Conservation (phyloP, 2,113 vertebrate genomes). For the Solenodon paradoxus region DNA sequence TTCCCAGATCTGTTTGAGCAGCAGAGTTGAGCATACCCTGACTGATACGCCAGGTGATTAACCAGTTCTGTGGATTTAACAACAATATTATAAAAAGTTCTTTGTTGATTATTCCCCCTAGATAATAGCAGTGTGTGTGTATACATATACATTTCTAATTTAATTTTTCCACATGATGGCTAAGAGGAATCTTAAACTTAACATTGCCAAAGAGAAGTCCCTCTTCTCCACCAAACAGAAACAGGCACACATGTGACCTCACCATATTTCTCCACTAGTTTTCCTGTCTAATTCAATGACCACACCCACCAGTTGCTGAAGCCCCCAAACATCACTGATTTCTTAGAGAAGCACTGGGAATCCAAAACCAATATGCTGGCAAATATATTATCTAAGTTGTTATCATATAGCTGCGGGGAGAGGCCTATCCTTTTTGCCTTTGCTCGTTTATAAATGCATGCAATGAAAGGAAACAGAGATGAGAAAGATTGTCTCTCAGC, state of each 20-base stretch:
- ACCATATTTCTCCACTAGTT: neutral
- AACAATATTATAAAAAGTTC: neutral
- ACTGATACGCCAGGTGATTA: neutral
- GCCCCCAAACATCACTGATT: neutral
- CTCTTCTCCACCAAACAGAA: neutral
- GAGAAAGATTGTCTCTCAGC: neutral
- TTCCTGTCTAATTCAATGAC: neutral
- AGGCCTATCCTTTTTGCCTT: neutral
- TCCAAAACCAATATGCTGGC: neutral
- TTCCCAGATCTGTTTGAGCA: neutral
- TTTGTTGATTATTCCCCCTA: neutral
- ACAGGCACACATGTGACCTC: neutral
- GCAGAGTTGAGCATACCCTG: slow-evolving; percentile 24
- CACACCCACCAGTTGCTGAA: neutral
- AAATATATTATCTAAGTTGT: neutral
- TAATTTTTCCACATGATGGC: neutral
- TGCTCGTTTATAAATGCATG: neutral
- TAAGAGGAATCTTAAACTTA: neutral
- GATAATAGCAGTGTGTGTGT: no score
- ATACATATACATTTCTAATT: neutral
- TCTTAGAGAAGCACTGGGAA: slow-evolving; percentile 32
- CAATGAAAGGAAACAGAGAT: neutral
- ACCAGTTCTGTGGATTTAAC: neutral
- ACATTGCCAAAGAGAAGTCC: neutral
- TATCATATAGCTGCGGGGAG: neutral